Base-by-base conservation (phyloP, 2,797 vertebrate species). In the Gephyroberyx darwinii region DNA sequence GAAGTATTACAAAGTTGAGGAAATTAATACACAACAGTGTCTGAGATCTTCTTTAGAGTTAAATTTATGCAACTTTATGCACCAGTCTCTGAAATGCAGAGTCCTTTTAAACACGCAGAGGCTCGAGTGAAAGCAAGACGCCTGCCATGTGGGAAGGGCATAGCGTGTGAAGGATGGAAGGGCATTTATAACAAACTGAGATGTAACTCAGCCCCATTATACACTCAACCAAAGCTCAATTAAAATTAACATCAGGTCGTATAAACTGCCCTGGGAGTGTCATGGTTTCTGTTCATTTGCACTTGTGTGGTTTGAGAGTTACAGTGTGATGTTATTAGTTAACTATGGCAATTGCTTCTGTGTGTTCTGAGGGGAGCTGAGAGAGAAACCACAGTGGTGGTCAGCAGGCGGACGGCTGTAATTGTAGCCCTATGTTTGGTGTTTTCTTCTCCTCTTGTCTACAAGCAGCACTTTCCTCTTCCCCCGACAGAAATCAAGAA, bases 111-210 rank as follows among this genome's bases (percentile, higher is more conserved):
- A 81, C 77, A 88, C 71, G 69, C 76, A 8, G 69, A 58, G 75
- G 55, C 37, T 69, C 81, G 84, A 87, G 50, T 8, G 67, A 77
- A 83, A 82, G 81, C 84, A 86, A 80, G 61, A 62, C 53, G 2
- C 45, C 55, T 78, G 75, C 71, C 78, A 81, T 82, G 63, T 82
- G 81, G 80, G 66, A 72, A 62, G 68, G 71, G 73, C 73, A 33
- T 77, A 37, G 88, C 75, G 74, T 90, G 86, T 85, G 77, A 90
- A 86, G 74, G 78, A 63, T 73, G 59, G 62, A 52, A 79, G 73
- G 74, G 69, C 73, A 69, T 77, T 84, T 75, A 63, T 63, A 76
- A 77, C 84, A 77, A 64, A 71, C 66, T 8, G 63, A 74, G 61
- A 70, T 81, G 77, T 64, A 75, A 73, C 74, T 72, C 65, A 37